Evolutionary conservation across 2,888 invertebrate species (phyloP).

Genomic region (Cosmia trapezina): DNA sequence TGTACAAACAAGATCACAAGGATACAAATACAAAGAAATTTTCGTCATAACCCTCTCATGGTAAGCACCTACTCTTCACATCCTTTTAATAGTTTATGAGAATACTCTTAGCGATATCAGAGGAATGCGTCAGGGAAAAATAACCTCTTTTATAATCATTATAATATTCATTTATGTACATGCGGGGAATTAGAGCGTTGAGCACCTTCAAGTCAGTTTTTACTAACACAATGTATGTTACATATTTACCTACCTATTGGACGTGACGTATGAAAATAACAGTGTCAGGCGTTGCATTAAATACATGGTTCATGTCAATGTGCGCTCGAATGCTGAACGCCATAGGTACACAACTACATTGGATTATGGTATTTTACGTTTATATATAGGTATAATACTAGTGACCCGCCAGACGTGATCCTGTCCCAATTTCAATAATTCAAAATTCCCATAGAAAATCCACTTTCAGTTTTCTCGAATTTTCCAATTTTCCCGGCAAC

Average conservation of each 20-base stretch:
- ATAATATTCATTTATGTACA: conserved; percentile 13
- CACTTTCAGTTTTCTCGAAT: too few relatives aligned
- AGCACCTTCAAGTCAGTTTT: background rate
- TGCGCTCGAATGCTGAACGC: too few relatives aligned
- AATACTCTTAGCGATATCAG: conserved; percentile 18
- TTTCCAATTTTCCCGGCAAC: too few relatives aligned
- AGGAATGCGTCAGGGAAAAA: conserved; percentile 30
- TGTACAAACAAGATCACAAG: conserved; percentile 20
- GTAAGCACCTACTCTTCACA: conserved; percentile 20
- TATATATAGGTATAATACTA: too few relatives aligned
- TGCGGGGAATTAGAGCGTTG: background rate
- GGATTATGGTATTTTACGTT: too few relatives aligned
- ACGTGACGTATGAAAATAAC: background rate
- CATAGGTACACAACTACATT: too few relatives aligned
- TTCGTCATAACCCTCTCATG: conserved; percentile 20
- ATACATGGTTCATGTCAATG: too few relatives aligned
- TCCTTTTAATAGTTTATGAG: conserved; percentile 42
- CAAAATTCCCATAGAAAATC: too few relatives aligned
- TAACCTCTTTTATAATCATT: conserved; percentile 11
- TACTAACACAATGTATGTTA: background rate
- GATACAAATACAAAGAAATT: conserved; percentile 32
- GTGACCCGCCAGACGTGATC: too few relatives aligned
- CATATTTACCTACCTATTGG: background rate
- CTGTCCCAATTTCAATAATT: too few relatives aligned
- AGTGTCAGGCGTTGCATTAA: too few relatives aligned